Evolutionary conservation across 2,113 vertebrate species (phyloP).

Genomic region (Megaceryle torquata): DNA sequence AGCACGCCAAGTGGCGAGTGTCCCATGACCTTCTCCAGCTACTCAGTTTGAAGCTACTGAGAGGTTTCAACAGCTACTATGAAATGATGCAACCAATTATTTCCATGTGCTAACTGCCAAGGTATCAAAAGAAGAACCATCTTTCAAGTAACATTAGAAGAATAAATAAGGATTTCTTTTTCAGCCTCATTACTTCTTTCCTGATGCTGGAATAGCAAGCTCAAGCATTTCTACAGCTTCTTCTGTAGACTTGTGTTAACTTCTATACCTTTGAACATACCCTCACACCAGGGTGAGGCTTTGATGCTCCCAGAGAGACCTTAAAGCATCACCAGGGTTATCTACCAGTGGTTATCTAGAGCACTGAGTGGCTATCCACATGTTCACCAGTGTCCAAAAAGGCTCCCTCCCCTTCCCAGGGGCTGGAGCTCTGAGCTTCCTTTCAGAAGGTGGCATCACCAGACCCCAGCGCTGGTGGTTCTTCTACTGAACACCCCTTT

Average conservation of each 20-base stretch:
- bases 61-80: not conserved
- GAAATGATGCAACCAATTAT: not conserved
- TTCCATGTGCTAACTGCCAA: slow-evolving; percentile 18
- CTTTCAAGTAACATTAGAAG: not conserved
- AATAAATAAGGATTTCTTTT: not conserved
- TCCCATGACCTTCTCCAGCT: slow-evolving; percentile 29
- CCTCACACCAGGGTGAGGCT: not conserved
- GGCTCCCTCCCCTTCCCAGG: not conserved
- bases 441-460: not conserved
- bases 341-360: not conserved
- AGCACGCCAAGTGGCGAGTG: slow-evolving; percentile 15
- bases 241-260: not conserved
- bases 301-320: not conserved
- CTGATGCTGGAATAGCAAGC: not conserved
- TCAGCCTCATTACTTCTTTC: not conserved
- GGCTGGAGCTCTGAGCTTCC: not conserved
- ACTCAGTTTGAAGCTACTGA: not conserved
- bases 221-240: not conserved
- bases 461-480: not conserved
- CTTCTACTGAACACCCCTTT: not conserved
- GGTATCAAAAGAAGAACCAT: not conserved
- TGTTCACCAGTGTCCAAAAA: not conserved
- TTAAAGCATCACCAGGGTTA: not conserved
- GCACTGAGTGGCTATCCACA: not conserved
- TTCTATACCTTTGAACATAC: not conserved